A percentile compares a stretch with the other conserved stretches of the same genome.
phyloP scores from a whole-genome alignment of 2,797 vertebrate genomes.

The Syncerus caffer region DNA sequence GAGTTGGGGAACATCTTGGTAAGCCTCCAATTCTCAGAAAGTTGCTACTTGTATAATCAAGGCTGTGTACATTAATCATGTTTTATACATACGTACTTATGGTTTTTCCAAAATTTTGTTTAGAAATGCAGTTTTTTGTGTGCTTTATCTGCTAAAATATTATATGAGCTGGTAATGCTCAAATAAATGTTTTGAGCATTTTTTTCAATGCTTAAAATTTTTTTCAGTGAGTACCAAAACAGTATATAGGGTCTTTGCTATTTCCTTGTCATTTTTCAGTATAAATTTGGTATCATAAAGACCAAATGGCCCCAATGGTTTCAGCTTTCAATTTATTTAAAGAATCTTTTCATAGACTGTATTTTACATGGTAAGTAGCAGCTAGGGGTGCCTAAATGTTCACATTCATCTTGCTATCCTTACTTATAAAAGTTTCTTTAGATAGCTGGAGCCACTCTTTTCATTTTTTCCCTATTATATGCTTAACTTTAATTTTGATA shows the following conservation, averaged over 20 bases:
- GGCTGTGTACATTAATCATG: neutral
- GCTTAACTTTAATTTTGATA: neutral
- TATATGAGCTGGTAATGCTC: neutral
- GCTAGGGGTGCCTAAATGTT: neutral
- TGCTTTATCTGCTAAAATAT: neutral
- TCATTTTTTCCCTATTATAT: neutral
- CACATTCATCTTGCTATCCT: neutral
- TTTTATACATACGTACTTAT: neutral
- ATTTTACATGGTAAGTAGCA: neutral
- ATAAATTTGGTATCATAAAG: neutral
- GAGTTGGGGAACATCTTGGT: neutral
- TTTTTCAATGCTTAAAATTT: neutral
- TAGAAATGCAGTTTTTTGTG: neutral
- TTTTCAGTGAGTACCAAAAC: neutral
- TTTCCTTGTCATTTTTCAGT: neutral
- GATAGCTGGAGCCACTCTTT: neutral
- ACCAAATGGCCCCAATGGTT: neutral
- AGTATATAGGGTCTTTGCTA: neutral
- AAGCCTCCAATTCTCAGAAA: conserved; percentile 5
- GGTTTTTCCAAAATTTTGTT: neutral
- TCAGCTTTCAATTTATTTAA: neutral
- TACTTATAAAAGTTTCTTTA: conserved; percentile 1
- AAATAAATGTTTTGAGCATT: neutral
- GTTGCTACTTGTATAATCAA: neutral
- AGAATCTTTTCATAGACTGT: neutral